Evolutionary conservation across 2,113 vertebrate species (phyloP).

Genomic region (Ciconia maguari): DNA sequence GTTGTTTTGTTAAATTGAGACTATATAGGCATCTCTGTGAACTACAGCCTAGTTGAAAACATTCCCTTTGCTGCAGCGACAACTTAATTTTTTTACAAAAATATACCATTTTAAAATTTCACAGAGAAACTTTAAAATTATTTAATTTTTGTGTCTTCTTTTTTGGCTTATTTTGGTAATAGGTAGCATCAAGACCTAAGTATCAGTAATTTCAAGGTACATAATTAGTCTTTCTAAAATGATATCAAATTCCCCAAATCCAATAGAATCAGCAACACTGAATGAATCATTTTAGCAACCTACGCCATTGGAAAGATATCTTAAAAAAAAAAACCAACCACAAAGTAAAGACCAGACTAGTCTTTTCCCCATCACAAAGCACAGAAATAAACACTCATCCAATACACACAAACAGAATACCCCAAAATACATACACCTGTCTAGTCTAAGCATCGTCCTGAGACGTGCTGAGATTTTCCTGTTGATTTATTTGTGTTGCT

Average conservation of each 20-base stretch:
- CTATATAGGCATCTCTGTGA: not conserved
- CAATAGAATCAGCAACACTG: not conserved
- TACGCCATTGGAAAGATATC: not conserved
- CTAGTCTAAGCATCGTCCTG: not conserved
- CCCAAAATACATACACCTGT: not conserved
- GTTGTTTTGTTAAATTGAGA: not conserved
- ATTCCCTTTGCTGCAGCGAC: not conserved
- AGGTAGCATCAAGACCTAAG: not conserved
- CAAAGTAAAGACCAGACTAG: not conserved
- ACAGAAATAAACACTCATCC: not conserved
- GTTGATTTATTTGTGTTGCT: not conserved
- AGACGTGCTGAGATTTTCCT: not conserved
- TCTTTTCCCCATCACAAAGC: not conserved
- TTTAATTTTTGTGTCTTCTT: not conserved
- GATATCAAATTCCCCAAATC: not conserved
- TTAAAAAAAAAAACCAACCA: fast-evolving
- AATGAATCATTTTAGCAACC: not conserved
- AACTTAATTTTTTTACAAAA: not conserved
- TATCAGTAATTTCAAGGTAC: not conserved
- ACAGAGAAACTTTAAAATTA: not conserved
- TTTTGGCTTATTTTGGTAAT: not conserved
- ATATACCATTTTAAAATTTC: not conserved
- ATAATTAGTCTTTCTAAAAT: not conserved
- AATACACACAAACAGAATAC: not conserved
- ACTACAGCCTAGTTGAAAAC: not conserved